A percentile compares a stretch with the other conserved stretches of the same genome.
phyloP scores from a whole-genome alignment of 2,797 vertebrate genomes.

The Sebastes aleutianus region DNA sequence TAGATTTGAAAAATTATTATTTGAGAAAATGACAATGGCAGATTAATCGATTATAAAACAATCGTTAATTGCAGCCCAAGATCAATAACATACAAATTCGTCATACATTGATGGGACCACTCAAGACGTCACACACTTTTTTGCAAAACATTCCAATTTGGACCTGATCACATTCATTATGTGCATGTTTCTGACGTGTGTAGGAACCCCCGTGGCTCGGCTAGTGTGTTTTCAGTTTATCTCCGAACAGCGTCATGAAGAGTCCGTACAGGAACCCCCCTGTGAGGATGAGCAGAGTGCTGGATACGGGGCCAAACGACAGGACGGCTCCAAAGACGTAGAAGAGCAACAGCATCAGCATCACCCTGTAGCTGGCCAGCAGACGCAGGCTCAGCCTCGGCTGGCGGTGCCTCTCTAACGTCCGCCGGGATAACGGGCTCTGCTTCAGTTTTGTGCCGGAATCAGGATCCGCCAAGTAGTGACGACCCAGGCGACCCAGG shows the following conservation, averaged over 20 bases:
- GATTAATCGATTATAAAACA: background rate
- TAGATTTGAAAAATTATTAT: no score
- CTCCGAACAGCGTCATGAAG: constrained; percentile 79
- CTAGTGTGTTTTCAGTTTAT: constrained; percentile 83
- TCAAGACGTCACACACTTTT: background rate
- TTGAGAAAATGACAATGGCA: background rate
- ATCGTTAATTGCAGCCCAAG: background rate
- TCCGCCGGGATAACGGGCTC: constrained; percentile 69
- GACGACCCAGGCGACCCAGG: constrained; percentile 87
- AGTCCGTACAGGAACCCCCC: constrained; percentile 83
- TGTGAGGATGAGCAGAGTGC: constrained; percentile 80
- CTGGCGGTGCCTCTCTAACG: constrained; percentile 20
- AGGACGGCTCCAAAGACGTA: constrained; percentile 84
- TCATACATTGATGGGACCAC: background rate
- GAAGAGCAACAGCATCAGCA: constrained; percentile 80
- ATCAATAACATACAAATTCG: no score
- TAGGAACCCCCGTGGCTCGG: background rate
- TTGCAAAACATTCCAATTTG: background rate
- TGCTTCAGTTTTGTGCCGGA: constrained; percentile 11
- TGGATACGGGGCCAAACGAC: constrained; percentile 79
- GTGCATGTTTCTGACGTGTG: background rate
- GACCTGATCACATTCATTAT: background rate
- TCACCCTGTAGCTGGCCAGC: constrained; percentile 90
- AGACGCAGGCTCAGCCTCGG: constrained; percentile 89
- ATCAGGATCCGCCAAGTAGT: constrained; percentile 78